Percentiles rank a stretch among this genome's conserved stretches.
Evolutionary conservation across 2,888 invertebrate species (phyloP).

Genomic region (Eupithecia insigniata): DNA sequence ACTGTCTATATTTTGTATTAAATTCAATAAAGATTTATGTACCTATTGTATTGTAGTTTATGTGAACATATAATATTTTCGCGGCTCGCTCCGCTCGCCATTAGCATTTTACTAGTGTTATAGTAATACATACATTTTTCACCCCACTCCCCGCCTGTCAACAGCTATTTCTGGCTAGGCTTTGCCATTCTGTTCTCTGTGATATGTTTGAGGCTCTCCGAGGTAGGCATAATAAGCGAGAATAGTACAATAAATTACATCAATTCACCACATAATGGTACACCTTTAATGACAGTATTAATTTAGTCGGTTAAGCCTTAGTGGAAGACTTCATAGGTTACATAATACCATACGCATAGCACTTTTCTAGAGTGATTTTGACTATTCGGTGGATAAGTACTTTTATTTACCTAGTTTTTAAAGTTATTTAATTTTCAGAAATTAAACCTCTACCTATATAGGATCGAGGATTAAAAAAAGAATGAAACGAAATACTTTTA

Average conservation of each 20-base stretch:
- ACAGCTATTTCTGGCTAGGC: background rate
- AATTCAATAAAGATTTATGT: too few relatives aligned
- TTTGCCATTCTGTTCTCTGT: background rate
- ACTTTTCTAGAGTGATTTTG: too few relatives aligned
- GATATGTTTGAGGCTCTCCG: background rate
- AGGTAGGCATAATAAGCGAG: constrained; percentile 1
- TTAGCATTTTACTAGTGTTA: background rate
- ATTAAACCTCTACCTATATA: too few relatives aligned
- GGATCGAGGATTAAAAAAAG: too few relatives aligned
- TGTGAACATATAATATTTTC: background rate
- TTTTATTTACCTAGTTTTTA: too few relatives aligned
- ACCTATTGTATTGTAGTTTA: too few relatives aligned
- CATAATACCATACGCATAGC: too few relatives aligned
- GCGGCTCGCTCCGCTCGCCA: background rate
- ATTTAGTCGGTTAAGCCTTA: background rate
- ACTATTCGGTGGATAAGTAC: too few relatives aligned
- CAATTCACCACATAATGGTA: background rate
- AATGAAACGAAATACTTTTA: too few relatives aligned
- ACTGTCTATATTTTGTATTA: too few relatives aligned
- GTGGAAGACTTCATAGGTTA: too few relatives aligned
- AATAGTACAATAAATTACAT: background rate
- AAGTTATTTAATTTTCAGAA: too few relatives aligned
- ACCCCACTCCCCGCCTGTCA: background rate
- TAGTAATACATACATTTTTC: background rate
- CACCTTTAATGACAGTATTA: background rate